These are phyloP conservation scores for Leucosticte australis DNA, from an alignment of 2,113 vertebrate genomes.

Conservation along the genomic window DNA sequence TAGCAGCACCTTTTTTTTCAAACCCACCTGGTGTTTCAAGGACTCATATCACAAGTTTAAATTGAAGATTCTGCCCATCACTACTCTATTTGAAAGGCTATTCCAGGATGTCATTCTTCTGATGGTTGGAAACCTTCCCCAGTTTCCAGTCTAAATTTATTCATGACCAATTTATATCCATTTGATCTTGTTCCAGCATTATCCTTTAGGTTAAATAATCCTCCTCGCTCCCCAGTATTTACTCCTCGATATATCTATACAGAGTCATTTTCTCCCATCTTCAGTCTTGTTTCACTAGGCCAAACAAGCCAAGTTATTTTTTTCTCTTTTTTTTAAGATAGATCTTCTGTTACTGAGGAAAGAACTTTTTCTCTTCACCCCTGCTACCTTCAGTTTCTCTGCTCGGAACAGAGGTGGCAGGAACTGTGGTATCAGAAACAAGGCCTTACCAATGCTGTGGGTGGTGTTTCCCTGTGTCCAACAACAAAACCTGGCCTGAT, in stretches of 20 bases:
- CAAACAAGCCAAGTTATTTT: background rate
- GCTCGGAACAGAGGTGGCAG: background rate
- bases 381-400: background rate
- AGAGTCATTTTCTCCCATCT: background rate
- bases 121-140: background rate
- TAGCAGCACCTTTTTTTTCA: background rate
- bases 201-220: slow-evolving; percentile 15
- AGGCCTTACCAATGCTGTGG: background rate
- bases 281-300: background rate
- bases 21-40: slow-evolving; percentile 13
- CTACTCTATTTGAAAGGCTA: slow-evolving; percentile 19
- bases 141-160: slow-evolving; percentile 36
- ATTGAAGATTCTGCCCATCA: slow-evolving; percentile 17
- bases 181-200: slow-evolving; percentile 31
- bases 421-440: accelerated
- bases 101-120: background rate
- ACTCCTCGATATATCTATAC: background rate
- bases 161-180: slow-evolving; percentile 25
- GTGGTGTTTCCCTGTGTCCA: background rate
- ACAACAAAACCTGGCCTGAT: background rate
- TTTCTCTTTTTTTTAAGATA: background rate
- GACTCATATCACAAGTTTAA: slow-evolving; percentile 6
- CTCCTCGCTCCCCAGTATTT: background rate
- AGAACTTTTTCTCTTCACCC: background rate
- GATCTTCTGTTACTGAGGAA: background rate